Conservation (phyloP, 2,113 vertebrate species). For the pig (Sus scrofa) region T2T-Sscrofa CM000818.6:67234001-67234500, state of each 20-base stretch:
- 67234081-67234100: too few relatives aligned
- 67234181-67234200: background rate
- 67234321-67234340: background rate
- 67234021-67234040: background rate
- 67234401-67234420: background rate
- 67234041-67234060: background rate
- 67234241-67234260: background rate
- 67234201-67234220: background rate
- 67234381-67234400: background rate
- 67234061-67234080: background rate
- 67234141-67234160: background rate
- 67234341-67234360: background rate
- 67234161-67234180: background rate
- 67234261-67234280: background rate
- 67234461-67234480: background rate
- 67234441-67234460: background rate
- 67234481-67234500: background rate
- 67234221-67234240: background rate
- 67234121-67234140: background rate
- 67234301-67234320: background rate
- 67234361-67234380: background rate
- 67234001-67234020: constrained; percentile 34
- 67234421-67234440: background rate
- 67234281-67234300: background rate
- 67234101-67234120: background rate